These are phyloP conservation scores for Copsychus sechellarum DNA, from an alignment of 2,113 vertebrate species.

Conservation along the genomic window DNA sequence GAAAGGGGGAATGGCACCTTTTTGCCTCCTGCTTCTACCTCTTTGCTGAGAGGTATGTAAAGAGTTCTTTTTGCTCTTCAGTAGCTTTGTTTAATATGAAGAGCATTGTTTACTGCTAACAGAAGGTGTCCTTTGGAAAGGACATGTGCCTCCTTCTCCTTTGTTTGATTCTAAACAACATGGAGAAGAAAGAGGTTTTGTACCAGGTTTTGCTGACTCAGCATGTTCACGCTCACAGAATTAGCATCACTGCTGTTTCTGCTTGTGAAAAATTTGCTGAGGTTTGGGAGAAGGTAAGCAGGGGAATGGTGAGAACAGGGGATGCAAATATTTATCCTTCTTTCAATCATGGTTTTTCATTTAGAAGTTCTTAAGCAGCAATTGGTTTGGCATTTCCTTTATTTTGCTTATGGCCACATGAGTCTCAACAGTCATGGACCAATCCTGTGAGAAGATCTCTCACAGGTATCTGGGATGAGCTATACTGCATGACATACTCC, in stretches of 20 bases:
- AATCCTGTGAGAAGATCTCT: not conserved
- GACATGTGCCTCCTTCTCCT: not conserved
- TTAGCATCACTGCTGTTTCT: not conserved
- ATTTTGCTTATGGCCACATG: not conserved
- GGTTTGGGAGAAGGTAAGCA: not conserved
- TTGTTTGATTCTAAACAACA: conserved; percentile 19
- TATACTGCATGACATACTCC: not conserved
- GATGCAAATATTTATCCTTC: not conserved
- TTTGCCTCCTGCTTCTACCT: not conserved
- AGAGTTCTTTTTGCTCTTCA: not conserved
- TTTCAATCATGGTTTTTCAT: not conserved
- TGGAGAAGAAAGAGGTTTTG: not conserved
- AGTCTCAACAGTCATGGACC: not conserved
- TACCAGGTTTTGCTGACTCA: not conserved
- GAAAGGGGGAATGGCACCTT: not conserved
- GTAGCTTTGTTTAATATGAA: not conserved
- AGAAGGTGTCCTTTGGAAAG: conserved; percentile 14
- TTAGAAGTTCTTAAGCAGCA: not conserved
- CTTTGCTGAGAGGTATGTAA: not conserved
- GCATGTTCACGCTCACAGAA: not conserved
- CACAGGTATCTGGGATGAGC: not conserved
- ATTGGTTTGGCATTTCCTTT: not conserved
- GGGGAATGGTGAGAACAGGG: not conserved
- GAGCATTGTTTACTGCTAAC: conserved; percentile 26
- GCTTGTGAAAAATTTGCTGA: not conserved